phyloP scores from a whole-genome alignment of 2,113 vertebrate species.

The Microcebus lehilahytsara region DNA sequence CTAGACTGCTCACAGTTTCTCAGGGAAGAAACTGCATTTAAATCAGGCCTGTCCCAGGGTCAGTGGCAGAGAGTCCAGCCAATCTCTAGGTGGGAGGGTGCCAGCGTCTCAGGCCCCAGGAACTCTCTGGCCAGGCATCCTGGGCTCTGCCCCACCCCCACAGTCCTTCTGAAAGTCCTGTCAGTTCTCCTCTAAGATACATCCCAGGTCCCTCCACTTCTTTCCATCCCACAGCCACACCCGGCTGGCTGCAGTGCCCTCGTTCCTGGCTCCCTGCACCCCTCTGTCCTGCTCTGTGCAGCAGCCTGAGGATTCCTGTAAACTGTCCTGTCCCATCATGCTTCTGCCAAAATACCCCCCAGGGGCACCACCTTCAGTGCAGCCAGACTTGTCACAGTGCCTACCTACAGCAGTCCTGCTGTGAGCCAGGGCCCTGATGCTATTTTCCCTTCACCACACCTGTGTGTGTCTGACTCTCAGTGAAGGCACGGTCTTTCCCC shows the following conservation, averaged over 20 bases:
- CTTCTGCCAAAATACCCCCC: neutral
- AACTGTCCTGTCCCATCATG: rapidly evolving
- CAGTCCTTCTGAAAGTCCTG: neutral
- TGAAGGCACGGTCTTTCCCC: neutral
- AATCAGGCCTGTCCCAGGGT: neutral
- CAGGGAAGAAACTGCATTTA: neutral
- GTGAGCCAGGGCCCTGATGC: neutral
- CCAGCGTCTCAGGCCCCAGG: neutral
- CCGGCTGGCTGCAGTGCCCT: rapidly evolving
- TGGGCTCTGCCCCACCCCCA: neutral
- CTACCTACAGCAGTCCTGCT: neutral
- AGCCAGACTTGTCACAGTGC: neutral
- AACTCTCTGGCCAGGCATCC: neutral
- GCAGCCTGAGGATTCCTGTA: neutral
- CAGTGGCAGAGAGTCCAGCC: neutral
- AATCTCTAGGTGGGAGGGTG: neutral
- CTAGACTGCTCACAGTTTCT: neutral
- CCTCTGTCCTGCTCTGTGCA: neutral
- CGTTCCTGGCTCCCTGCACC: neutral
- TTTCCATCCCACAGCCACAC: neutral
- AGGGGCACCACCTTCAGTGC: neutral
- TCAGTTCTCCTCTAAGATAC: neutral
- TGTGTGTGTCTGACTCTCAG: neutral
- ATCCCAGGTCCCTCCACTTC: neutral
- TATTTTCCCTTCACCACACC: neutral